Evolutionary conservation across 2,797 vertebrate species (phyloP), one percentile per base, ranked within the genome.

Genomic region (Notoglanidium macrostoma): DNA sequence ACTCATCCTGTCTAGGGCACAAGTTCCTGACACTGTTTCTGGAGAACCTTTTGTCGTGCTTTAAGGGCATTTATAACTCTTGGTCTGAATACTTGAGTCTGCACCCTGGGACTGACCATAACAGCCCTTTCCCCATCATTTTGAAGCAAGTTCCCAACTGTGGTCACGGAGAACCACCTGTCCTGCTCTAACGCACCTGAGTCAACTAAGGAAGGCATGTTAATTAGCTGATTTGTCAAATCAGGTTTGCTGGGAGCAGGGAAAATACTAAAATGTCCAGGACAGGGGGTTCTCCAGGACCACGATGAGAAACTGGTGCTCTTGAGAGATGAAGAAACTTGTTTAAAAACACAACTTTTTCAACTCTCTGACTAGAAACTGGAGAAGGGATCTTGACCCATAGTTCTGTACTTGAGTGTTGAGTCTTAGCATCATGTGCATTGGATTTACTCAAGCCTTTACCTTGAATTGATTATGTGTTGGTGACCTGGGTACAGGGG

Each of bases 401-500:
- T 78, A 2, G 29, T 57, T 23, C 17, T 78, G 35, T 5, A 78
- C 14, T 49, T 76, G 40, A 26, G 10, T 74, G 23, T 54, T 55
- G 14, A 77, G 49, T 32, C 49, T 54, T 77, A 29, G 46, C 12
- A 15, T 51, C 44, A 3, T 76, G 4, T 12, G 17, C 0, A 5
- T 21, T 40, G 21, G 2, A 26, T 59, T 79, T 40, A 7, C 55
- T 11, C 77, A 79, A 40, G 55, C 10, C 77, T 40, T 79, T 59
- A 59, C 10, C 32, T 40, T 57, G 29, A 78, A 55, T 57, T 35
- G 76, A 78, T 55, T 78, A 29, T 26, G 6, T 77, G 49, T 54
- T 77, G 73, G 29, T 57, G 76, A 55, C 76, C 19, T 78, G 76
- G 76, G 29, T 44, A 21, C 55, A 80, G 55, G 32, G 55, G 21